These are phyloP conservation scores for Monodelphis domestica DNA, from an alignment of 2,797 vertebrate genomes.

Conservation along the genomic window DNA sequence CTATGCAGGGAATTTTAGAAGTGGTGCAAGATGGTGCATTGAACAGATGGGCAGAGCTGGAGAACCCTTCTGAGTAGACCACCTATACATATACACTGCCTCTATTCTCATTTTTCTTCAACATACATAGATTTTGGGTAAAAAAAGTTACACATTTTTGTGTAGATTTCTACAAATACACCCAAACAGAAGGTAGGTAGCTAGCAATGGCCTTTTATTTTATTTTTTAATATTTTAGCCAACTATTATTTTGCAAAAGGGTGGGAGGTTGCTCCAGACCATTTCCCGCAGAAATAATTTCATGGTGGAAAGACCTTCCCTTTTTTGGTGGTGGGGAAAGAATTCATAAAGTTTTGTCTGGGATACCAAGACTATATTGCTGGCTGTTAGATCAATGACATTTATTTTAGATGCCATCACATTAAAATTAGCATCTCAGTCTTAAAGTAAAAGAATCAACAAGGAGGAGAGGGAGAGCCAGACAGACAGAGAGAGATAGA, in stretches of 20 bases:
- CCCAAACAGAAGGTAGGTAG: background rate
- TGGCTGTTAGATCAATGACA: background rate
- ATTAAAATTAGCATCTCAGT: background rate
- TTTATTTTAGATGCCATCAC: background rate
- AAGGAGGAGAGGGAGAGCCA: too few relatives aligned
- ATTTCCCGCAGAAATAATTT: background rate
- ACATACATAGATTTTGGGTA: background rate
- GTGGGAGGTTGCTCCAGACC: background rate
- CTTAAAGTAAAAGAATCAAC: background rate
- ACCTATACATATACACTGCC: background rate
- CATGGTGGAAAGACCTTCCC: background rate
- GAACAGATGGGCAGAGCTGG: background rate
- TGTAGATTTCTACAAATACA: background rate
- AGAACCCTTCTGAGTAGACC: background rate
- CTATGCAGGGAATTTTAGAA: background rate
- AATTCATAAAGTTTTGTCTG: background rate
- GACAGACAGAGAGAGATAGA: too few relatives aligned
- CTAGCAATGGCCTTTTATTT: too few relatives aligned
- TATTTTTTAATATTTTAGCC: background rate
- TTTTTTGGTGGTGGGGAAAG: background rate
- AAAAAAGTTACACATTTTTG: background rate
- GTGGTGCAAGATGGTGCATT: background rate
- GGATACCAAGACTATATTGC: constrained; percentile 3
- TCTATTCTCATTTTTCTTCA: background rate
- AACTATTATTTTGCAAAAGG: background rate